These are phyloP conservation scores for Dreissena rostriformis DNA, from an alignment of 1,140 invertebrate species.

Conservation along the genomic window DNA sequence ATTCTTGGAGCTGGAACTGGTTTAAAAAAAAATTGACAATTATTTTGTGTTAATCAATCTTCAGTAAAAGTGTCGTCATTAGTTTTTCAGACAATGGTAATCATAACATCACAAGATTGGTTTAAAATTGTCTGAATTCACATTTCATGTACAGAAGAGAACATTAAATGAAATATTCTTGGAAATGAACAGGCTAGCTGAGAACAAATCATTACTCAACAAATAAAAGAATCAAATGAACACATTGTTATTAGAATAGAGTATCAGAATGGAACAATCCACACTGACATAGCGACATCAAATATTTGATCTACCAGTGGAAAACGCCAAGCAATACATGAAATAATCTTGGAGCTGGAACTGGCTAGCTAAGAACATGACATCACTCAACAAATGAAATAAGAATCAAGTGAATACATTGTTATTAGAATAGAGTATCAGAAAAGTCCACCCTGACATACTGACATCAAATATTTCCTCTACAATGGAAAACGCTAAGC, in stretches of 20 bases:
- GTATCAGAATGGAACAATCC: conserved; percentile 4
- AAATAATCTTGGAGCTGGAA: conserved; percentile 33
- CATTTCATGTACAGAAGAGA: too few relatives aligned
- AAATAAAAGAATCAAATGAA: background rate
- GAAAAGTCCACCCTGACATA: background rate
- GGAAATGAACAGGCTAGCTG: conserved; percentile 12
- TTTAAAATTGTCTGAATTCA: background rate
- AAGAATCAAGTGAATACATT: background rate
- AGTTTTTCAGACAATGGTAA: too few relatives aligned
- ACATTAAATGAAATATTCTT: too few relatives aligned
- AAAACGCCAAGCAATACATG: conserved; percentile 24
- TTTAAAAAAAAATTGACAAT: background rate
- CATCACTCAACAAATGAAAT: background rate
- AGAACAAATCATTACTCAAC: background rate
- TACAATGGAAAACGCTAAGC: conserved; percentile 45
- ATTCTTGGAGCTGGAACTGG: conserved; percentile 41
- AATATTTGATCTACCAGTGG: conserved; percentile 27
- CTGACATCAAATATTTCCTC: background rate
- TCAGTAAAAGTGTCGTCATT: conserved; percentile 8
- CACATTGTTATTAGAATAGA: background rate
- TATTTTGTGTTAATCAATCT: too few relatives aligned
- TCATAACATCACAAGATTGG: conserved; percentile 28
- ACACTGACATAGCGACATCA: background rate
- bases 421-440: background rate
- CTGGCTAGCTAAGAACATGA: background rate